These are phyloP conservation scores for Dendrocopos noguchii DNA, from an alignment of 2,113 vertebrate genomes.

Conservation along the genomic window DNA sequence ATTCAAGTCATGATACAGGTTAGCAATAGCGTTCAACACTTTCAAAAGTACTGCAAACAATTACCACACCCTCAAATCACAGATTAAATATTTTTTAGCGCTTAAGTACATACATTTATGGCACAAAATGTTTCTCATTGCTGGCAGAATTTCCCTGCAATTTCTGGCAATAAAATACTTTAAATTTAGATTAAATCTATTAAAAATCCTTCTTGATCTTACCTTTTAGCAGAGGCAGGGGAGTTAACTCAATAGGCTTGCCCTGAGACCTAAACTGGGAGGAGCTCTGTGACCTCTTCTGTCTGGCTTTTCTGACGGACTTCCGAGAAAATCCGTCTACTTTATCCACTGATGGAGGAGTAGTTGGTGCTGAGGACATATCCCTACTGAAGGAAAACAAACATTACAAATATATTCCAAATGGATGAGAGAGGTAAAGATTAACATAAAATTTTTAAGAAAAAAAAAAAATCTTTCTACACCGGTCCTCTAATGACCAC, in stretches of 20 bases:
- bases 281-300: constrained; percentile 99
- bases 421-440: background rate
- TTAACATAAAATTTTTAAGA: background rate
- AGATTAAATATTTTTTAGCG: constrained; percentile 25
- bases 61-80: constrained; percentile 15
- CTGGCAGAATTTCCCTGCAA: background rate
- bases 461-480: background rate
- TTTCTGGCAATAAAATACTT: background rate
- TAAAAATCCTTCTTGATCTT: constrained; percentile 67
- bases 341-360: constrained; percentile 99
- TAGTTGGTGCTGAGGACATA: constrained; percentile 99
- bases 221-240: constrained; percentile 98
- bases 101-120: constrained; percentile 20
- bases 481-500: background rate
- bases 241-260: constrained; percentile 98
- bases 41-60: constrained; percentile 43
- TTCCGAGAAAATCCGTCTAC: constrained; percentile 99
- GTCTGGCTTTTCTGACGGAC: constrained; percentile 99
- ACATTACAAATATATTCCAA: constrained; percentile 30
- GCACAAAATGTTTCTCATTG: background rate
- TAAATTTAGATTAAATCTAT: background rate
- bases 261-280: constrained; percentile 99
- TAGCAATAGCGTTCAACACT: background rate
- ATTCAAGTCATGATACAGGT: background rate
- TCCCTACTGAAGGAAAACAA: constrained; percentile 86